Percentiles rank a stretch among this genome's conserved stretches.
Evolutionary conservation across 2,888 invertebrate genomes (phyloP).

Genomic region (Lumbricus terrestris): DNA sequence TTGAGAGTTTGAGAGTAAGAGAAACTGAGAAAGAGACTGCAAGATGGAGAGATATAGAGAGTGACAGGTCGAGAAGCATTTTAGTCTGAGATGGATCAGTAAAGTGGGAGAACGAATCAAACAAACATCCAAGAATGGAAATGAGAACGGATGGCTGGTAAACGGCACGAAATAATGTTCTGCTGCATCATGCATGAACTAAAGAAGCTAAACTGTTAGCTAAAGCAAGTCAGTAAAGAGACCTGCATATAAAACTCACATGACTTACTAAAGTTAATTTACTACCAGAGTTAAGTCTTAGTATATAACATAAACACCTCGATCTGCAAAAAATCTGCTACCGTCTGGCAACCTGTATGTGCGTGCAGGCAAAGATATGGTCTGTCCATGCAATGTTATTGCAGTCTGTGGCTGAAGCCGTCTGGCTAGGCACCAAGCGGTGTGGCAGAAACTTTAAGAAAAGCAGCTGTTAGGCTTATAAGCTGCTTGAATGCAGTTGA

Average conservation of each 20-base stretch:
- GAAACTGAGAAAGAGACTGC: neutral
- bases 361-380: neutral
- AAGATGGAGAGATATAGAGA: neutral
- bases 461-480: too few relatives aligned
- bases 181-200: neutral
- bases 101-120: neutral
- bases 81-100: neutral
- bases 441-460: neutral
- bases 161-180: neutral
- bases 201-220: neutral
- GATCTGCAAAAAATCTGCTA: neutral
- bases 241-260: neutral
- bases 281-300: neutral
- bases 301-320: neutral
- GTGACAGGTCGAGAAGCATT: neutral
- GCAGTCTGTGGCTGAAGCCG: neutral
- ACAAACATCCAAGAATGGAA: neutral
- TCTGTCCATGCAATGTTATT: neutral
- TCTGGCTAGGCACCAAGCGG: neutral
- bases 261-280: neutral
- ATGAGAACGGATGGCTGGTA: neutral
- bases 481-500: neutral
- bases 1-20: slow-evolving; percentile 3
- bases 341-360: neutral
- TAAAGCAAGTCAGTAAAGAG: neutral